These are phyloP conservation scores for Nebria salina DNA, from an alignment of 2,888 invertebrate species.

Conservation along the genomic window DNA sequence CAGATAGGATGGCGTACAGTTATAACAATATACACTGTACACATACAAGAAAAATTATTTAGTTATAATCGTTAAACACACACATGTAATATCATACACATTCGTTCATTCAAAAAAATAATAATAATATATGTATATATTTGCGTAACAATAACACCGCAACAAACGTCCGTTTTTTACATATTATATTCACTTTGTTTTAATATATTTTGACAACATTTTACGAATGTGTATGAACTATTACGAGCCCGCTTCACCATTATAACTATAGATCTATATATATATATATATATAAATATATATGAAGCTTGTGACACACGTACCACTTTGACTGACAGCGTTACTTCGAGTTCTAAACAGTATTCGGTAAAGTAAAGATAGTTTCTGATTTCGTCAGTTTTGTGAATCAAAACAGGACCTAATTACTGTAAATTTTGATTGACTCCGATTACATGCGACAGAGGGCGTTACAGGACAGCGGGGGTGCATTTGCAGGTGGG, in stretches of 20 bases:
- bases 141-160: slow-evolving; percentile 3
- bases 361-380: too few relatives aligned
- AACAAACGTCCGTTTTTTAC: background rate
- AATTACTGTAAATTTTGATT: too few relatives aligned
- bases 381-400: too few relatives aligned
- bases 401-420: too few relatives aligned
- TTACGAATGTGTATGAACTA: slow-evolving; percentile 14
- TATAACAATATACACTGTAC: background rate
- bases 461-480: too few relatives aligned
- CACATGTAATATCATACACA: background rate
- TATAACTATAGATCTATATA: background rate
- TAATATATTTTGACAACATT: background rate
- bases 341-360: too few relatives aligned
- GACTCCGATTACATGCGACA: too few relatives aligned
- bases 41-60: background rate
- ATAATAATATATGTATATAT: background rate
- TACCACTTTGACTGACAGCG: background rate
- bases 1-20: background rate
- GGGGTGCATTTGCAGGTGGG: too few relatives aligned
- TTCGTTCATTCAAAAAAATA: background rate
- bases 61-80: background rate
- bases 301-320: background rate
- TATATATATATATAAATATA: background rate
- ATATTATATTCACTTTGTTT: slow-evolving; percentile 11
- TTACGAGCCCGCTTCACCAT: slow-evolving; percentile 20